Base-by-base conservation (phyloP, 2,113 vertebrate species). In the Agapornis roseicollis region DNA sequence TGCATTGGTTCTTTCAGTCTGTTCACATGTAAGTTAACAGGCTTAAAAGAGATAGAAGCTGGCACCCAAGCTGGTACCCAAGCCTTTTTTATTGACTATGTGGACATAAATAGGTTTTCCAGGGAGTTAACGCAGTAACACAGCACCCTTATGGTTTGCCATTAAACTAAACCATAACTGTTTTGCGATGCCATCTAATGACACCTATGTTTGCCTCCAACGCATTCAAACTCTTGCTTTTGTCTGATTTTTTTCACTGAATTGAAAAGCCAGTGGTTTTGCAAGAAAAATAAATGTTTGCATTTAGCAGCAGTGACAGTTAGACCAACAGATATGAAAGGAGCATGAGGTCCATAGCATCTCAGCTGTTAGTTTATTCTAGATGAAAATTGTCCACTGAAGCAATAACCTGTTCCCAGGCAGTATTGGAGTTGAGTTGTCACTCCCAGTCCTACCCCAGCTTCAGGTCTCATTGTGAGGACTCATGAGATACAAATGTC, bases 121-220 rank as follows among this genome's bases (percentile, higher is more conserved):
- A 3, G 22, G 39, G 25, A 11, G 1, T 33, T 78, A 29, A 29
- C 37, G 17, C 0, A 0, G 0, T 35, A 63, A 27, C 23, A 22
- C 33, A 42, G 44, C 41, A 56, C 33, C 7, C 6, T 37, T 8
- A 35, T 9, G 5, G 17, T 53, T 52, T 31, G 46, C 46, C 65
- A 14, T 73, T 27, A 1, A 49, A 13, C 44, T 17, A 27, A 5
- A 58, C 70, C 83, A 10, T 39, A 3, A 25, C 66, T 89, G 96
- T 53, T 96, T 96, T 27, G 77, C 88, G 73, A 4, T 77, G 94
- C 96, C 96, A 96, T 66, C 96, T 96, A 96, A 96, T 91, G 94
- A 91, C 73, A 42, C 20, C 1, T 3, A 46, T 2, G 47, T 22
- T 69, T 77, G 95, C 31, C 85, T 84, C 56, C 33, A 52, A 56